phyloP scores from a whole-genome alignment of 2,797 vertebrate genomes.

The Coregonus ussuriensis region DNA sequence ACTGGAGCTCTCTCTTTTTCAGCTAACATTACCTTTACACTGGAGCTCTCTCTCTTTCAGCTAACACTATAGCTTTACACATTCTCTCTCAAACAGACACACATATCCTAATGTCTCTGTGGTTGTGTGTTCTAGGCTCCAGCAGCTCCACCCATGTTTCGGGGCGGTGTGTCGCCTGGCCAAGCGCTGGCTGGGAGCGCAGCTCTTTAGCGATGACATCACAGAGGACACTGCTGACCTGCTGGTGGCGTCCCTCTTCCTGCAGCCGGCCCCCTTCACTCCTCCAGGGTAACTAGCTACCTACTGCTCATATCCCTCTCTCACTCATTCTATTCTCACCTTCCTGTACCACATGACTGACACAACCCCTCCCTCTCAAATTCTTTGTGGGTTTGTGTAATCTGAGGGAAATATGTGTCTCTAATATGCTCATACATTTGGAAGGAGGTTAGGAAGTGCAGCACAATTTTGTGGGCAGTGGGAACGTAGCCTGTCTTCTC shows the following conservation, averaged over 20 bases:
- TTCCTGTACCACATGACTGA: no score
- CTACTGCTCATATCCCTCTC: neutral
- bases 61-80: neutral
- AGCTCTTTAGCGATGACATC: conserved; percentile 83
- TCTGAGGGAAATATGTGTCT: no score
- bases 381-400: no score
- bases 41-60: neutral
- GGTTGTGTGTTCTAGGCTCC: conserved; percentile 76
- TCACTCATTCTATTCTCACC: neutral
- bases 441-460: no score
- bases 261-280: conserved; percentile 87
- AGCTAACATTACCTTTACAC: neutral
- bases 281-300: conserved; percentile 81
- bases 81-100: no score
- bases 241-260: conserved; percentile 87
- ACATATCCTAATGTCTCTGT: neutral
- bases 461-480: no score
- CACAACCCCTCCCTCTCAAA: no score
- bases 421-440: no score
- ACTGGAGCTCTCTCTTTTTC: no score
- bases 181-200: conserved; percentile 93
- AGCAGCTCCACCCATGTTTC: conserved; percentile 90
- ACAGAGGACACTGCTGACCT: conserved; percentile 89
- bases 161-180: conserved; percentile 86
- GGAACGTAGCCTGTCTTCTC: no score